Percentiles rank a stretch among this genome's conserved stretches.
Evolutionary conservation across 2,797 vertebrate genomes (phyloP).

Genomic region (Clarias platycephalus): DNA sequence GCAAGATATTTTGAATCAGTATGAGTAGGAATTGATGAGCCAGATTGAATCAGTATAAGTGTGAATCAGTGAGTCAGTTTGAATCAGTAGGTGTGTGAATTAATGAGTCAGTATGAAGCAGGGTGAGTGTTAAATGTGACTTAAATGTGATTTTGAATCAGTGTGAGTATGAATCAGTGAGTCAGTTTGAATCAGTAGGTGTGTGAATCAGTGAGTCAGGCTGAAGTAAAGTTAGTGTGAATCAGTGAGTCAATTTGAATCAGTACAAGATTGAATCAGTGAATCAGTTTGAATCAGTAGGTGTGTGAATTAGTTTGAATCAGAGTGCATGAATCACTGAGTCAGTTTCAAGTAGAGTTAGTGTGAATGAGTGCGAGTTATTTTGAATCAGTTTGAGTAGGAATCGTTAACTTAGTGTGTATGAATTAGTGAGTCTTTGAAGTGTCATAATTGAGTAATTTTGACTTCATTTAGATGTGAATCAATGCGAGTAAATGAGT

Average conservation of each 20-base stretch:
- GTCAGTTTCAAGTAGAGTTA: too few species aligned
- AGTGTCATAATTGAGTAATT: neutral
- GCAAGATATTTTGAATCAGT: slow-evolving; percentile 35
- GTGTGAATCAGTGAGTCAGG: neutral
- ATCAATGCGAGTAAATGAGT: neutral
- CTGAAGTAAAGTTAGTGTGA: neutral
- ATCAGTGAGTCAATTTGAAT: slow-evolving; percentile 15
- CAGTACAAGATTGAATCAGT: neutral
- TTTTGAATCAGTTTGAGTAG: neutral
- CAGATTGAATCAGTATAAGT: neutral
- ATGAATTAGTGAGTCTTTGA: slow-evolving; percentile 10
- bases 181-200: neutral
- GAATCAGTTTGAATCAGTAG: slow-evolving; percentile 34
- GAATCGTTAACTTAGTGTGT: neutral
- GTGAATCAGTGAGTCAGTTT: neutral
- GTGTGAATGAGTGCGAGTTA: neutral
- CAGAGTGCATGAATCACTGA: neutral
- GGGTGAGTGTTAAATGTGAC: neutral
- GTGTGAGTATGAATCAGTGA: neutral
- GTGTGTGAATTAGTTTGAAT: neutral
- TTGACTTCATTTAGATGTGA: neutral
- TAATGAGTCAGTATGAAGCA: neutral
- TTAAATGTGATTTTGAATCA: neutral
- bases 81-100: neutral
- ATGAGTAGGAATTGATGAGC: slow-evolving; percentile 10